These are phyloP conservation scores for Silvanus unidentatus DNA, from an alignment of 2,888 invertebrate species.

Conservation along the genomic window DNA sequence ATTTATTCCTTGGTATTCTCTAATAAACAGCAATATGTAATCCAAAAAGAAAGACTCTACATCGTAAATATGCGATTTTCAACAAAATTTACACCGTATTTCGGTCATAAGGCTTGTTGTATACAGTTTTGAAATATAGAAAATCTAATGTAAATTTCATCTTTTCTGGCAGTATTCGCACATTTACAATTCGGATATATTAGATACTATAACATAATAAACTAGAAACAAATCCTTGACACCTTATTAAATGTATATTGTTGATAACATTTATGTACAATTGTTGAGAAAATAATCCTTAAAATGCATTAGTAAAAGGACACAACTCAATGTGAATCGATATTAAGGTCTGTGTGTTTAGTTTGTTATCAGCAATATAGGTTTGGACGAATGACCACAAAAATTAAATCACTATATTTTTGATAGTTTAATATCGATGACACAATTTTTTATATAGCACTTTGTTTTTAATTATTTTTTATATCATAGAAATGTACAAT, in stretches of 20 bases:
- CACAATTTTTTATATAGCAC: conserved; percentile 17
- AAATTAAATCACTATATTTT: not conserved
- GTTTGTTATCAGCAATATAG: conserved; percentile 16
- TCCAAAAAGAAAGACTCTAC: not conserved
- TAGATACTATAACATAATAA: too few relatives aligned
- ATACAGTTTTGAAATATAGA: too few relatives aligned
- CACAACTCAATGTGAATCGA: too few relatives aligned
- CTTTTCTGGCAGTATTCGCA: too few relatives aligned
- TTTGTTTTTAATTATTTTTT: conserved; percentile 12
- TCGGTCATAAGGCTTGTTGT: not conserved
- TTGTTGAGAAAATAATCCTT: too few relatives aligned
- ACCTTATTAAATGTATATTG: conserved; percentile 11
- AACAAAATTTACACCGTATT: conserved; percentile 7
- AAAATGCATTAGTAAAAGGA: too few relatives aligned
- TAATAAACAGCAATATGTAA: too few relatives aligned
- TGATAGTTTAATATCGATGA: conserved; percentile 6
- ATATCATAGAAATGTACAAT: conserved; percentile 16
- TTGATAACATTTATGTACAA: conserved; percentile 17
- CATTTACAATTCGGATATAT: too few relatives aligned
- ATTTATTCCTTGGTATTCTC: conserved; percentile 9
- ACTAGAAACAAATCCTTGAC: too few relatives aligned
- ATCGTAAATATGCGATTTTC: conserved; percentile 10
- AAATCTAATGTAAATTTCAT: too few relatives aligned
- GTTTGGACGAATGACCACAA: too few relatives aligned
- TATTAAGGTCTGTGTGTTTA: conserved; percentile 6